Conservation (phyloP, 35 echinoderm and acorn worm species). For the Heliocidaris erythrogramma region DNA sequence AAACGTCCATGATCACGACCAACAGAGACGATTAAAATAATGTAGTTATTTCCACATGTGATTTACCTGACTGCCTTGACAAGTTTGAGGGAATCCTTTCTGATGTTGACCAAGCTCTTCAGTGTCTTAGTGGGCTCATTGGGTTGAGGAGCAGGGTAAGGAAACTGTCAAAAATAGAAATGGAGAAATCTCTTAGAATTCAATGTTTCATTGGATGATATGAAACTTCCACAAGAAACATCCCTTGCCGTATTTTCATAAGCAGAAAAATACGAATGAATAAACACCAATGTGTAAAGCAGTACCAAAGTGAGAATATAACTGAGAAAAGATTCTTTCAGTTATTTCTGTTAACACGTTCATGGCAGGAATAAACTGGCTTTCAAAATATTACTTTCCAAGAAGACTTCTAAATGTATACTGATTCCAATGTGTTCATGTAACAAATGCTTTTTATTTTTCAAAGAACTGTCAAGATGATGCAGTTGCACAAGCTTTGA, state of each 20-base stretch:
- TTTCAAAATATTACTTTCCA: no score
- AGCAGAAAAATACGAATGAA: no score
- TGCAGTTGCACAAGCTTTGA: not conserved
- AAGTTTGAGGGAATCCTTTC: conserved; percentile 91
- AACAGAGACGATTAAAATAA: no score
- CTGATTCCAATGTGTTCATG: not conserved
- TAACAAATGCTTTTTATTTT: not conserved
- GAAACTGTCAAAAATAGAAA: conserved; percentile 66
- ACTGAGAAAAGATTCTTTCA: no score
- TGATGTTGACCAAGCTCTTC: conserved; percentile 93
- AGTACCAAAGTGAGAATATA: no score
- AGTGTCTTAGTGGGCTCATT: conserved; percentile 96
- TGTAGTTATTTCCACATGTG: not conserved
- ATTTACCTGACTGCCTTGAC: conserved; percentile 80
- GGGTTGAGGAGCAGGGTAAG: conserved; percentile 83
- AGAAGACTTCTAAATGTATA: no score
- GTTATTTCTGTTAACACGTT: no score
- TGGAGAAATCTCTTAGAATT: not conserved
- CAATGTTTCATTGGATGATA: not conserved
- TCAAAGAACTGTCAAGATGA: not conserved
- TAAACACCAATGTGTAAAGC: not conserved
- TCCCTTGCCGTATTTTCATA: no score
- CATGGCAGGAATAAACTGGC: no score
- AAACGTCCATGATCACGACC: no score
- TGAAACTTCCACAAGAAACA: not conserved